Percentiles rank a stretch among this genome's conserved stretches.
These are phyloP conservation scores for Zaprionus africanus DNA, from an alignment of 1,140 invertebrate species.

Conservation along the genomic window DNA sequence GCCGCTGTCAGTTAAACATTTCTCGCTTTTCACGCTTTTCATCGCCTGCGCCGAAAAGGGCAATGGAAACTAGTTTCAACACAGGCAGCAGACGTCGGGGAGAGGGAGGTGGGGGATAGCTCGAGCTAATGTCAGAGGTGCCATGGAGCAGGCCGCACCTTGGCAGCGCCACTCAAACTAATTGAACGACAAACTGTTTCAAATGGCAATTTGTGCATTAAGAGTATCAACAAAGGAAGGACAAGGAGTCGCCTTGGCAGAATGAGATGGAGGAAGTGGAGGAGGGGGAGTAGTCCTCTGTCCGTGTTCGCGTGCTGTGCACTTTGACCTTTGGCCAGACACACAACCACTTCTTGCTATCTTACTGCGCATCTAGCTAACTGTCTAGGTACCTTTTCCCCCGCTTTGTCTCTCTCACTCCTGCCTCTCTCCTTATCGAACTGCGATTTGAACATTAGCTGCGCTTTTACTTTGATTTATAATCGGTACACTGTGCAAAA, in stretches of 20 bases:
- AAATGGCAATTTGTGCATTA: conserved; percentile 75
- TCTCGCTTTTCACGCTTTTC: conserved; percentile 17
- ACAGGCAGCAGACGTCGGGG: not conserved
- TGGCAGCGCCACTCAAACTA: conserved; percentile 65
- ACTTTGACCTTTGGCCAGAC: conserved; percentile 62
- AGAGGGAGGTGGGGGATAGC: not conserved
- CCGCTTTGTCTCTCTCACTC: not conserved
- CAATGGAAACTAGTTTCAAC: conserved; percentile 25
- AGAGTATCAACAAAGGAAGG: conserved; percentile 60
- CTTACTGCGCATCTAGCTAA: not conserved
- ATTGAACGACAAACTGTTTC: conserved; percentile 73
- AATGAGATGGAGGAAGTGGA: not conserved
- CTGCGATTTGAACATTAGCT: conserved; percentile 52
- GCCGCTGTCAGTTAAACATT: conserved; percentile 20
- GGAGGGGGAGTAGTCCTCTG: not conserved
- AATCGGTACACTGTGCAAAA: conserved; percentile 17
- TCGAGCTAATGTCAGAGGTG: conserved; percentile 21
- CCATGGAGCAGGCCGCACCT: conserved; percentile 47
- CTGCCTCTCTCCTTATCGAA: not conserved
- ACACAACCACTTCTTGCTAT: not conserved
- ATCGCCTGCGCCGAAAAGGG: conserved; percentile 14
- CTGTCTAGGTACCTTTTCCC: not conserved
- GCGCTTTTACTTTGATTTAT: conserved; percentile 56
- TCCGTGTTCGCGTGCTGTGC: conserved; percentile 52
- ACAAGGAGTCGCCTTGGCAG: not conserved